Evolutionary conservation across 2,797 vertebrate species (phyloP).

Genomic region (Neosilurus hyrtlii): DNA sequence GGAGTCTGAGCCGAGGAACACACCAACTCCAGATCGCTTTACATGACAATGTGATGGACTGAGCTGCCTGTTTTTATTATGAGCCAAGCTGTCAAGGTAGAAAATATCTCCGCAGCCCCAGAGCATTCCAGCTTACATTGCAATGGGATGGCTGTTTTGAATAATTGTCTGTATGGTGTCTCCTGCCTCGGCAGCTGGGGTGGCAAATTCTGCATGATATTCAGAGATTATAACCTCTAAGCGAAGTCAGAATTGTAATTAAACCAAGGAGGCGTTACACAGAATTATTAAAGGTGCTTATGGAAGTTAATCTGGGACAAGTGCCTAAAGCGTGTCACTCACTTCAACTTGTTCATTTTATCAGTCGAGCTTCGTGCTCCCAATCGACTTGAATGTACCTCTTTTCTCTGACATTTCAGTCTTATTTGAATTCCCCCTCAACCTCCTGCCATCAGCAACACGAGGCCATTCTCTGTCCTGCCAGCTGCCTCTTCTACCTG

Average conservation of each 20-base stretch:
- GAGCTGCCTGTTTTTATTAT: slow-evolving; percentile 67
- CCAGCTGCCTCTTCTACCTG: slow-evolving; percentile 48
- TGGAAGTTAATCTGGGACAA: slow-evolving; percentile 53
- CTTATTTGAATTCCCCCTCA: slow-evolving; percentile 51
- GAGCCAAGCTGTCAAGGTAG: slow-evolving; percentile 59
- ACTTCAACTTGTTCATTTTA: slow-evolving; percentile 48
- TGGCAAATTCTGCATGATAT: slow-evolving; percentile 38
- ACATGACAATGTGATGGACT: slow-evolving; percentile 74
- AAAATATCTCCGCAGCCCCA: slow-evolving; percentile 47
- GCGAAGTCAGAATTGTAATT: slow-evolving; percentile 50
- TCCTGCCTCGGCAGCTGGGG: slow-evolving; percentile 26
- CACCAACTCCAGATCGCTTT: slow-evolving; percentile 68
- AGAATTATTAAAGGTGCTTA: slow-evolving; percentile 54
- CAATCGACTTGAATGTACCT: slow-evolving; percentile 33
- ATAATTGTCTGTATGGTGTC: slow-evolving; percentile 44
- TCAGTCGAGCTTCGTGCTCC: slow-evolving; percentile 35
- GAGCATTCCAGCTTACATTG: slow-evolving; percentile 46
- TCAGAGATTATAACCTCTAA: slow-evolving; percentile 42
- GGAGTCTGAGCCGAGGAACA: slow-evolving; percentile 65
- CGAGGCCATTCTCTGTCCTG: slow-evolving; percentile 46
- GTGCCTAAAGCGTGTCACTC: slow-evolving; percentile 54
- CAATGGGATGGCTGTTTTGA: slow-evolving; percentile 42
- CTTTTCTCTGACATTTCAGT: slow-evolving; percentile 50
- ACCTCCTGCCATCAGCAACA: slow-evolving; percentile 52
- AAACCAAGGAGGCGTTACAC: slow-evolving; percentile 48